These are phyloP conservation scores for Scytalopus superciliaris DNA, from an alignment of 2,113 vertebrate species.

Conservation along the genomic window DNA sequence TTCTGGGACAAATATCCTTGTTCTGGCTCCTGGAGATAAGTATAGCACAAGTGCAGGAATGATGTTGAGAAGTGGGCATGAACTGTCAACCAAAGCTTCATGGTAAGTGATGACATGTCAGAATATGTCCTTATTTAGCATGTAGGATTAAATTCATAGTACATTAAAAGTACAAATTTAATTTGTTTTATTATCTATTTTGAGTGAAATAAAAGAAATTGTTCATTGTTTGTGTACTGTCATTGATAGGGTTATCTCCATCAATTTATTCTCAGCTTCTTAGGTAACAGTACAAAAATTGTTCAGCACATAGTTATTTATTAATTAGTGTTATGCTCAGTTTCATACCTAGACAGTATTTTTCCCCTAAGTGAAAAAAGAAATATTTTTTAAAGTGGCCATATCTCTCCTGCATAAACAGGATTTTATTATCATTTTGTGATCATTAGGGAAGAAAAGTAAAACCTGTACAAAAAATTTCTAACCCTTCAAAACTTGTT, in stretches of 20 bases:
- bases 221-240: neutral
- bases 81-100: neutral
- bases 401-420: neutral
- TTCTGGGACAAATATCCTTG: neutral
- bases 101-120: neutral
- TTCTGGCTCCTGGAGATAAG: neutral
- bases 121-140: neutral
- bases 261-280: neutral
- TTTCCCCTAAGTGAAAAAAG: neutral
- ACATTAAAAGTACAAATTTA: neutral
- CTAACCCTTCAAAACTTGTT: neutral
- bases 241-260: neutral
- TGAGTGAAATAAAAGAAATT: neutral
- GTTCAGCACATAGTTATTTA: neutral
- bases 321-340: neutral
- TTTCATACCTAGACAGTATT: neutral
- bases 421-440: neutral
- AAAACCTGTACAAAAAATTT: accelerated
- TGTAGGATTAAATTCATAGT: neutral
- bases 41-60: neutral
- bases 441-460: neutral
- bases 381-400: neutral
- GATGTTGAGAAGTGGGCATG: neutral
- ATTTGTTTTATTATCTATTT: neutral
- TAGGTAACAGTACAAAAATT: neutral